A percentile compares a stretch with the other conserved stretches of the same genome.
Conservation (phyloP, 2,113 vertebrate species). For the Burhinus oedicnemus region DNA sequence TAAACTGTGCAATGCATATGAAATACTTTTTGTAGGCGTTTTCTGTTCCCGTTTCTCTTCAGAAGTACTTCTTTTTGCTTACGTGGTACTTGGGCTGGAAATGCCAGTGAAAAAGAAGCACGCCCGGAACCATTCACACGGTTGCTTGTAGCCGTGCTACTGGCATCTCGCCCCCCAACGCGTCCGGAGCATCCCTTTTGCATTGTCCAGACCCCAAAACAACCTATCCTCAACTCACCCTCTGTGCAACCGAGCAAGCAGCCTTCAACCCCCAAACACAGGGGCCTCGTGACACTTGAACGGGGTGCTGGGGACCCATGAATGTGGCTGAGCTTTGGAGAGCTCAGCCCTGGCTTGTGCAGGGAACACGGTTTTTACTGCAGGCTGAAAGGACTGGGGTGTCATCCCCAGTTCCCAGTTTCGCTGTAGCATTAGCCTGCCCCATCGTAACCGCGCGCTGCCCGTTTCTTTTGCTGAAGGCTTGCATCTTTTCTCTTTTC, state of each 20-base stretch:
- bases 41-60: not conserved
- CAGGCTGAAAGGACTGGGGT: rapidly evolving
- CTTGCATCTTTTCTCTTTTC: constrained; percentile 11
- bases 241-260: not conserved
- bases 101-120: not conserved
- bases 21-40: not conserved
- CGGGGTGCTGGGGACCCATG: not conserved
- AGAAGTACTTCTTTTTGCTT: not conserved
- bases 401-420: not conserved
- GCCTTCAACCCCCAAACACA: not conserved
- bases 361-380: rapidly evolving
- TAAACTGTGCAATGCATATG: not conserved
- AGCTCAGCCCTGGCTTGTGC: not conserved
- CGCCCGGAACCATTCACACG: rapidly evolving
- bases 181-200: not conserved
- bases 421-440: too few relatives aligned
- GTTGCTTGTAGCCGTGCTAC: not conserved
- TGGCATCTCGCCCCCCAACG: not conserved
- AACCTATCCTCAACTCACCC: not conserved
- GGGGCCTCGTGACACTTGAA: not conserved
- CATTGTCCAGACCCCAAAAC: not conserved
- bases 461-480: not conserved
- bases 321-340: not conserved
- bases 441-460: rapidly evolving
- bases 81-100: not conserved